These are phyloP conservation scores for Sycobia sp. DNA, from an alignment of 1,140 invertebrate genomes.

Conservation along the genomic window DNA sequence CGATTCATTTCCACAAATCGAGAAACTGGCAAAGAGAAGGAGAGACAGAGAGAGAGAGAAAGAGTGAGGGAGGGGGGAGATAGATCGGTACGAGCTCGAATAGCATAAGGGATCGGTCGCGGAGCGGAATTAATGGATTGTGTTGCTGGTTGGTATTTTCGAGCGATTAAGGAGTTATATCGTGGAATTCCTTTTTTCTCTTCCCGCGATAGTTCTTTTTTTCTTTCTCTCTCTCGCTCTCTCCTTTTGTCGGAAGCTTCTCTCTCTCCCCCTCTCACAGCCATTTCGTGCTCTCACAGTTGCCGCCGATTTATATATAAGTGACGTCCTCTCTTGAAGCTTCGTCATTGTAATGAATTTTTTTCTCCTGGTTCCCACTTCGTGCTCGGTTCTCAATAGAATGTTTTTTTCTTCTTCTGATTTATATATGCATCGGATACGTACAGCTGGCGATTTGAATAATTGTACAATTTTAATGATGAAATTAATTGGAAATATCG, in stretches of 20 bases:
- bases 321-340: no score
- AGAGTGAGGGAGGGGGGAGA: not conserved
- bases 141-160: conserved; percentile 25
- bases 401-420: no score
- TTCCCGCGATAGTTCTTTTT: not conserved
- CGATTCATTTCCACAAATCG: conserved; percentile 31
- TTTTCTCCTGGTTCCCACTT: no score
- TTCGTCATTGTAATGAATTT: no score
- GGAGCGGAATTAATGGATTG: conserved; percentile 32
- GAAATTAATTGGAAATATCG: no score
- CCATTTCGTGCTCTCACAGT: no score
- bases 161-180: conserved; percentile 23
- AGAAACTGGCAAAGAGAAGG: conserved; percentile 7
- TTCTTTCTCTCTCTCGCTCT: not conserved
- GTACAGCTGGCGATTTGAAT: no score
- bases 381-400: no score
- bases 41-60: not conserved
- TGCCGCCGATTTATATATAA: no score
- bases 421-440: no score
- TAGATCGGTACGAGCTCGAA: conserved; percentile 17
- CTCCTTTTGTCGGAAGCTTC: not conserved
- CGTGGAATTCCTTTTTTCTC: not conserved
- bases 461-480: no score
- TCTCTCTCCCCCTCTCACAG: not conserved
- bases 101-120: conserved; percentile 30